Evolutionary conservation across 2,113 vertebrate species (phyloP), one percentile per base, ranked within the genome.

Genomic region (Sula dactylatra): DNA sequence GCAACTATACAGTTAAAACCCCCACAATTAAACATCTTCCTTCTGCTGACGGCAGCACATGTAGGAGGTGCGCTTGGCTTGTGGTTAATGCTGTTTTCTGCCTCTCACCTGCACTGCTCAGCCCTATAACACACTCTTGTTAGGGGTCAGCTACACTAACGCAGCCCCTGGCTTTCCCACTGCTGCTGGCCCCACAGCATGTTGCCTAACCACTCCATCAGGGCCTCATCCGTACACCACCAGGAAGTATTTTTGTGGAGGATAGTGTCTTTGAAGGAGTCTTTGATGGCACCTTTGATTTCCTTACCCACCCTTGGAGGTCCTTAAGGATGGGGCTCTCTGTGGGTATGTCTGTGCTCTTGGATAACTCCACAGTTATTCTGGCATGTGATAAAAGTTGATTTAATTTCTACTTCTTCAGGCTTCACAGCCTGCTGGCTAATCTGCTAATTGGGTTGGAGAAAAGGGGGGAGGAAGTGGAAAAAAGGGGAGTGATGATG

Each of bases 381-480:
- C 24, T 96, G 69, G 62, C 85, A 86, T 70, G 70, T 95, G 94
- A 93, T 91, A 71, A 95, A 97, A 96, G 77, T 82, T 4, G 5
- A 25, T 90, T 93, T 95, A 92, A 95, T 91, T 95, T 95, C 87
- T 91, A 15, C 40, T 73, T 93, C 89, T 96, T 94, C 55, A 90
- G 62, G 54, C 67, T 93, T 55, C 88, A 25, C 73, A 72, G 49
- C 81, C 91, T 96, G 67, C 90, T 94, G 86, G 76, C n/a, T 94
- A 93, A 92, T 94, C 50, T 95, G 82, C 36, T 97, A 96, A 97
- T 86, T 95, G 92, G 47, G 67, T n/a, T 88, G 66, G n/a, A 90
- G 86, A 77, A 92, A 85, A 13, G 34, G 1, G 9, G 27, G 79
- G 54, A 84, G 45, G n/a, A 88, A 88, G 52, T 71, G n/a, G 58